These are phyloP conservation scores for Pogona vitticeps DNA, from an alignment of 2,113 vertebrate species.

Conservation along the genomic window DNA sequence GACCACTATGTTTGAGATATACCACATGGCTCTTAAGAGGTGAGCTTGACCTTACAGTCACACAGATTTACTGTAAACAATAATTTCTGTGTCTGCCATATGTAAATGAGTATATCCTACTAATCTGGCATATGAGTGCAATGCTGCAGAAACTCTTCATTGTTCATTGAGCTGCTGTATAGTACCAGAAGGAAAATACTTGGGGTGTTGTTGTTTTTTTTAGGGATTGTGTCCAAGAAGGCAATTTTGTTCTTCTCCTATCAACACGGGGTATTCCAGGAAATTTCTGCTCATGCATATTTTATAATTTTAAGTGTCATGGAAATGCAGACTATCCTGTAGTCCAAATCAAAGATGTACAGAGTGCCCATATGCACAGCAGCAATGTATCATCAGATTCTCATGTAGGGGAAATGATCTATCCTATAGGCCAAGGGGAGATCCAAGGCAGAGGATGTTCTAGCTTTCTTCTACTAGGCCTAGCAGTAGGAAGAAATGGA, in stretches of 20 bases:
- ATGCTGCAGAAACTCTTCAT: conserved; percentile 43
- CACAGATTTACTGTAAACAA: conserved; percentile 25
- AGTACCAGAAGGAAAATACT: conserved; percentile 6
- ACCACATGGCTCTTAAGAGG: background rate
- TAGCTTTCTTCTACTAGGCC: no score
- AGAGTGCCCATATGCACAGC: background rate
- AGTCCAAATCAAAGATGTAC: conserved; percentile 44
- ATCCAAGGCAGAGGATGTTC: background rate
- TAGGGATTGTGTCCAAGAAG: conserved; percentile 55
- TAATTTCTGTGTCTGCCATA: background rate
- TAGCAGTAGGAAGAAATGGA: no score
- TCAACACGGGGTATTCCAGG: conserved; percentile 60
- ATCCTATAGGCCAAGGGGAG: background rate
- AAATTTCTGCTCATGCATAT: conserved; percentile 70
- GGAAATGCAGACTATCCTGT: conserved; percentile 39
- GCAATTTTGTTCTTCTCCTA: conserved; percentile 62
- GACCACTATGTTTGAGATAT: background rate
- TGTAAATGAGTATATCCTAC: background rate
- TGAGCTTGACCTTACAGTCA: background rate
- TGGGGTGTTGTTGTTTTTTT: conserved; percentile 23
- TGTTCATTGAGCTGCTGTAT: conserved; percentile 47
- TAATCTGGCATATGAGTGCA: conserved; percentile 23
- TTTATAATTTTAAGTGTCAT: conserved; percentile 60
- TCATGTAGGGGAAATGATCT: background rate
- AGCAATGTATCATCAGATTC: conserved; percentile 14